phyloP scores from a whole-genome alignment of 2,113 vertebrate species.

The Craseonycteris thonglongyai region DNA sequence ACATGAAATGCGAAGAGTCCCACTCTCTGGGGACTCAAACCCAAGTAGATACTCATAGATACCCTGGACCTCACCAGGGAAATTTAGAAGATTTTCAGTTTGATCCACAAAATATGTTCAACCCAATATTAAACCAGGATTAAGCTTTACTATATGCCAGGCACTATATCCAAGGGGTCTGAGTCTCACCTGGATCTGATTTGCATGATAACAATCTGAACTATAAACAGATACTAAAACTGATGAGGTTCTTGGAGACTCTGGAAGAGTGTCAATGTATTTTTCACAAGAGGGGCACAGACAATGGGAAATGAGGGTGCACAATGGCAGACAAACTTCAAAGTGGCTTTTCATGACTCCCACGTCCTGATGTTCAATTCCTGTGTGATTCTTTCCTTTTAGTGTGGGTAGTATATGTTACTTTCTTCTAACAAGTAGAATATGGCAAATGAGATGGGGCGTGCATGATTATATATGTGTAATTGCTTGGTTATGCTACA shows the following conservation, averaged over 20 bases:
- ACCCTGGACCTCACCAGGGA: background rate
- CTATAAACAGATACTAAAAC: background rate
- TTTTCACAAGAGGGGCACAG: background rate
- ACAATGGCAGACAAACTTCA: background rate
- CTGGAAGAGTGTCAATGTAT: background rate
- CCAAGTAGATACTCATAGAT: background rate
- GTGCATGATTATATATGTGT: background rate
- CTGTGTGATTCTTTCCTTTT: background rate
- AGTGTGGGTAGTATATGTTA: background rate
- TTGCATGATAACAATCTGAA: background rate
- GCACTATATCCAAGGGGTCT: background rate
- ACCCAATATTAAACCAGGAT: background rate
- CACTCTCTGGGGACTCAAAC: background rate
- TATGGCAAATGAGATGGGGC: background rate
- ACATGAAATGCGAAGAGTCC: background rate
- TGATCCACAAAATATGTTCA: background rate
- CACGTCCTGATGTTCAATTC: background rate
- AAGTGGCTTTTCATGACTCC: fast-evolving
- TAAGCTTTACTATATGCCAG: background rate
- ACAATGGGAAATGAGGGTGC: fast-evolving
- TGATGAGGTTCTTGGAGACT: background rate
- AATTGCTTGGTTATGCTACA: background rate
- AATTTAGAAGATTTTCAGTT: background rate
- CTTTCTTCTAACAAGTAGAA: background rate
- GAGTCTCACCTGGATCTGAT: background rate